Evolutionary conservation across 2,888 invertebrate species (phyloP).

Genomic region (Copidosoma aretas): DNA sequence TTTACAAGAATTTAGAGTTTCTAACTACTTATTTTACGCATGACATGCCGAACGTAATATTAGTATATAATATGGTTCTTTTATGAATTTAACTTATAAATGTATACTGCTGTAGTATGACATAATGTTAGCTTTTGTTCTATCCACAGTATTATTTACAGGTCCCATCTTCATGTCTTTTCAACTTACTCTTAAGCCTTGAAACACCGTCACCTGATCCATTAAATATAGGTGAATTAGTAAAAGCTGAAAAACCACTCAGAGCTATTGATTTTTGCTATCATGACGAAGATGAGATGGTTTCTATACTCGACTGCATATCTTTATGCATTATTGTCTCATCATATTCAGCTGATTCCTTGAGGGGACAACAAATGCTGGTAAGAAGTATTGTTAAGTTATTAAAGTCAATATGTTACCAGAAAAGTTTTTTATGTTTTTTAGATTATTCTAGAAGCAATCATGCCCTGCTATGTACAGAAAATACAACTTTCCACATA

Average conservation of each 20-base stretch:
- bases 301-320: constrained; percentile 94
- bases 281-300: constrained; percentile 96
- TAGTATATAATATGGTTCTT: too few species aligned
- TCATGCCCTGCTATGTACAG: constrained; percentile 92
- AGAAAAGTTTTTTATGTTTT: too few species aligned
- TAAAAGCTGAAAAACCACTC: constrained; percentile 89
- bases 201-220: constrained; percentile 96
- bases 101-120: too few species aligned
- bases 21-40: too few species aligned
- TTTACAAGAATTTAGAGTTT: too few species aligned
- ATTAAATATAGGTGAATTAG: constrained; percentile 88
- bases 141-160: too few species aligned
- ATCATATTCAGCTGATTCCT: constrained; percentile 96
- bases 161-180: constrained; percentile 90
- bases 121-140: too few species aligned
- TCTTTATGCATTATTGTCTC: constrained; percentile 99
- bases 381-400: too few species aligned
- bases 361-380: constrained; percentile 89
- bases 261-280: constrained; percentile 99
- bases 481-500: constrained; percentile 90
- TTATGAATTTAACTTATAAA: too few species aligned
- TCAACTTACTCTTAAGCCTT: constrained; percentile 87
- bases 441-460: constrained; percentile 96
- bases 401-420: too few species aligned
- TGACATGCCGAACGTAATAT: too few species aligned